Evolutionary conservation across 2,888 invertebrate species (phyloP).

Genomic region (Abscondita cerata): DNA sequence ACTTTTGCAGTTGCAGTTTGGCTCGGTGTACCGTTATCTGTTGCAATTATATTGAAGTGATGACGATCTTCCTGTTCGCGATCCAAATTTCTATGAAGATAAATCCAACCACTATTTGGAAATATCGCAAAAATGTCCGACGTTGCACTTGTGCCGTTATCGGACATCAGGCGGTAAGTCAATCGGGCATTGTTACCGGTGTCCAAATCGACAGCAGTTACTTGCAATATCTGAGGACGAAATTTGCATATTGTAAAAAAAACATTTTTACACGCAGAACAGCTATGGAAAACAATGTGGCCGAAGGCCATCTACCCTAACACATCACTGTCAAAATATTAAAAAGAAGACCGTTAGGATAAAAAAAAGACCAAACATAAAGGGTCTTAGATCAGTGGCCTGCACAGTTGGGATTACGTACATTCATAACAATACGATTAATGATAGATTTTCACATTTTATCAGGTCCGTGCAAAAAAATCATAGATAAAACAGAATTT

Average conservation of each 20-base stretch:
- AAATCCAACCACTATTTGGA: slow-evolving; percentile 88
- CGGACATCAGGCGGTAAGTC: slow-evolving; percentile 76
- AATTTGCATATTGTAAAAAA: not conserved
- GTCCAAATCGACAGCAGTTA: slow-evolving; percentile 90
- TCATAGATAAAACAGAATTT: too few species aligned
- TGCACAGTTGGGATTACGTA: slow-evolving; percentile 15
- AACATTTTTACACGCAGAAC: not conserved
- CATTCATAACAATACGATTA: too few species aligned
- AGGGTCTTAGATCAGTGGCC: slow-evolving; percentile 38
- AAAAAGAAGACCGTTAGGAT: slow-evolving; percentile 31
- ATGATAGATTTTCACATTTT: too few species aligned
- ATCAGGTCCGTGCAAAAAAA: too few species aligned
- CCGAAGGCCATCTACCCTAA: slow-evolving; percentile 32
- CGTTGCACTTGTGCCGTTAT: slow-evolving; percentile 53
- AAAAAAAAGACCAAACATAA: slow-evolving; percentile 21
- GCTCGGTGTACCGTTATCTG: slow-evolving; percentile 89
- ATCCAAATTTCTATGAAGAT: slow-evolving; percentile 79
- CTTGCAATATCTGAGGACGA: slow-evolving; percentile 75
- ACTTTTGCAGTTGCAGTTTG: slow-evolving; percentile 82
- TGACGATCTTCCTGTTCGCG: slow-evolving; percentile 81
- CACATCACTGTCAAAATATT: slow-evolving; percentile 35
- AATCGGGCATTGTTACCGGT: slow-evolving; percentile 94
- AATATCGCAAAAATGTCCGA: slow-evolving; percentile 80
- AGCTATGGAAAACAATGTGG: slow-evolving; percentile 5
- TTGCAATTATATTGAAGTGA: slow-evolving; percentile 79